Percentiles rank a stretch among this genome's conserved stretches.
Conservation (phyloP, 2,113 vertebrate species). For the Herpetotheres cachinnans region DNA sequence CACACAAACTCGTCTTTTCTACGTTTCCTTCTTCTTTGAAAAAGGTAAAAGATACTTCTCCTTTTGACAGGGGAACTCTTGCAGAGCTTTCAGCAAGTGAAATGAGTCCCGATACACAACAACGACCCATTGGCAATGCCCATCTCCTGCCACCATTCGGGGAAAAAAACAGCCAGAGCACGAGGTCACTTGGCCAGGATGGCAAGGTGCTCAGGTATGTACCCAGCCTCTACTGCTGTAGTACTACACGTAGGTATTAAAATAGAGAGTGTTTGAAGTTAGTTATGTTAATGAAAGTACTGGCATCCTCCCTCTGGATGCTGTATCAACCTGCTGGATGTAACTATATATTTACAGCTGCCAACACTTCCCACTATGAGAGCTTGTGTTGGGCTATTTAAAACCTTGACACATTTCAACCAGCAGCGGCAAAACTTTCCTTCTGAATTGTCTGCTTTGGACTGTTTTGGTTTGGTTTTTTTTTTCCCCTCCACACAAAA, state of each 20-base stretch:
- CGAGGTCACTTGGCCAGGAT: not conserved
- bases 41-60: not conserved
- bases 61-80: not conserved
- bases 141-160: not conserved
- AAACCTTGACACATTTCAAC: not conserved
- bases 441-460: not conserved
- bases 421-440: not conserved
- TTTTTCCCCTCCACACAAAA: not conserved
- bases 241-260: not conserved
- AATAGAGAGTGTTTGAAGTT: not conserved
- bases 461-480: not conserved
- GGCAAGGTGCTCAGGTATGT: not conserved
- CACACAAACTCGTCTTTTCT: not conserved
- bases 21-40: not conserved
- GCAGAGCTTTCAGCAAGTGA: not conserved
- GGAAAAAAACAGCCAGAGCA: not conserved
- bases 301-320: not conserved
- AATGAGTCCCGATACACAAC: accelerated
- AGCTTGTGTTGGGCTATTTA: not conserved
- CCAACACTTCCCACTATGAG: not conserved
- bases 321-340: not conserved
- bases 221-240: not conserved
- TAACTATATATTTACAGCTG: not conserved
- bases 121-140: not conserved
- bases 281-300: not conserved